Evolutionary conservation across 2,888 invertebrate species (phyloP).

Genomic region (Dromius quadrimaculatus): DNA sequence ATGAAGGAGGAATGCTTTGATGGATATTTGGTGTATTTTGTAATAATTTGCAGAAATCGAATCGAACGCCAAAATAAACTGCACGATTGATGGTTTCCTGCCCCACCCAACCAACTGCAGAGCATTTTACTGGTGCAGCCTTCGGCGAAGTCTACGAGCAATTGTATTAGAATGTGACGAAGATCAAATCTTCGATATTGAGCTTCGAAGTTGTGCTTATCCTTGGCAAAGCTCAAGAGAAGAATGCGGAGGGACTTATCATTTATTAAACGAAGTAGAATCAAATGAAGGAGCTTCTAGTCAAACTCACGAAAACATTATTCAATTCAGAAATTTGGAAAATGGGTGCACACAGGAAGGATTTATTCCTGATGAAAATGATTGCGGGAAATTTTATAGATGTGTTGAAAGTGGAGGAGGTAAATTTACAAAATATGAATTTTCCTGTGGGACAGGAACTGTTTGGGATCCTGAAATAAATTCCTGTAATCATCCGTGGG

Average conservation of each 20-base stretch:
- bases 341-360: constrained; percentile 30
- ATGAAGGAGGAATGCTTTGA: too few relatives aligned
- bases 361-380: constrained; percentile 13
- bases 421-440: constrained; percentile 76
- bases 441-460: constrained; percentile 80
- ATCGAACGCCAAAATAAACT: constrained; percentile 59
- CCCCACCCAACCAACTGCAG: constrained; percentile 79
- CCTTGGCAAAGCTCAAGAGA: constrained; percentile 74
- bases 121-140: constrained; percentile 81
- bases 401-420: constrained; percentile 72
- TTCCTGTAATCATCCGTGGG: constrained; percentile 80
- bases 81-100: constrained; percentile 78
- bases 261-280: constrained; percentile 36
- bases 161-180: constrained; percentile 75
- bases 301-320: neutral
- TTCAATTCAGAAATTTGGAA: neutral
- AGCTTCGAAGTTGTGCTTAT: constrained; percentile 78
- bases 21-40: neutral
- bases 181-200: constrained; percentile 83
- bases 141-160: constrained; percentile 61
- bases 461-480: constrained; percentile 79
- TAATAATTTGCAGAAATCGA: constrained; percentile 1
- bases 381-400: constrained; percentile 23
- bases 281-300: too few relatives aligned
- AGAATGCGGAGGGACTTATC: constrained; percentile 70